These are phyloP conservation scores for Pentalonia nigronervosa DNA, from an alignment of 1,140 invertebrate genomes.

Conservation along the genomic window DNA sequence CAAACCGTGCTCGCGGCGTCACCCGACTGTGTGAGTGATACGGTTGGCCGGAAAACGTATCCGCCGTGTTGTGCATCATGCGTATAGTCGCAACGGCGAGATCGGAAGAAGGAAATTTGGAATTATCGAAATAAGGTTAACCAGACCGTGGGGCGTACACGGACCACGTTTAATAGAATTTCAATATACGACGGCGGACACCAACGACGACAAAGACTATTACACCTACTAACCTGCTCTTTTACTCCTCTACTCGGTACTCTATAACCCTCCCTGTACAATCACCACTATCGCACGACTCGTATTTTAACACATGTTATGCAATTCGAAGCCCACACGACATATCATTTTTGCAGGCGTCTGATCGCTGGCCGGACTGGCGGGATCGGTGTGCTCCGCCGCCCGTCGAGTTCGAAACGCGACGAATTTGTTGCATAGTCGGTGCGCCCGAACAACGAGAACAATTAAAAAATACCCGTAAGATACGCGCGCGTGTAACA, in stretches of 20 bases:
- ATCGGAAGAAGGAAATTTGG: conserved; percentile 9
- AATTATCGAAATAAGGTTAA: not conserved
- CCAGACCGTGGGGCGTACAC: conserved; percentile 5
- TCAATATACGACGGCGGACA: not conserved
- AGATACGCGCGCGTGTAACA: not conserved
- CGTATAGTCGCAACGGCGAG: not conserved
- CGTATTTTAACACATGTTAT: not conserved
- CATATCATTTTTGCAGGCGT: not conserved
- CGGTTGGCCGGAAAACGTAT: conserved; percentile 46
- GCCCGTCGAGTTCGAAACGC: not conserved
- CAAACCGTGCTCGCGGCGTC: conserved; percentile 36
- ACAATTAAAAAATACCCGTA: not conserved
- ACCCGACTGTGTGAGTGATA: conserved; percentile 21
- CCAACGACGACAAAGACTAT: not conserved
- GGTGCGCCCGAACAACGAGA: conserved; percentile 30
- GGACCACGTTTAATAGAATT: not conserved
- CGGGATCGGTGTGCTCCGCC: not conserved
- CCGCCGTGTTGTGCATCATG: not conserved
- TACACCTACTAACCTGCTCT: not conserved
- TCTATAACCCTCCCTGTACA: not conserved
- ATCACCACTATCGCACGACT: not conserved
- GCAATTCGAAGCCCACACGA: not conserved
- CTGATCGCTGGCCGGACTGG: not conserved
- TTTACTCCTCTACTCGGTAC: not conserved
- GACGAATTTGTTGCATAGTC: conserved; percentile 52